These are phyloP conservation scores for Galerucella calmariensis DNA, from an alignment of 2,888 invertebrate genomes.

Conservation along the genomic window DNA sequence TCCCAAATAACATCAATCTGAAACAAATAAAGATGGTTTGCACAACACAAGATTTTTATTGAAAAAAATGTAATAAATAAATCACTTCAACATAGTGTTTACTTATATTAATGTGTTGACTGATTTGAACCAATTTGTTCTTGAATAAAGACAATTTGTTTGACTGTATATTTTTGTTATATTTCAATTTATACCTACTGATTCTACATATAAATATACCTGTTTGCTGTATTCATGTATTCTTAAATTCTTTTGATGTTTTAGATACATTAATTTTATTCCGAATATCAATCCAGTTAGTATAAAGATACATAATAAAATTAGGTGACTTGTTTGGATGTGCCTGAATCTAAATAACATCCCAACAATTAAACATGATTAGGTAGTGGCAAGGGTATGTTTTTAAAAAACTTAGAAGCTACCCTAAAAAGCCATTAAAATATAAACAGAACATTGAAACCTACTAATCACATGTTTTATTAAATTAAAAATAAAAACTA, in stretches of 20 bases:
- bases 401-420: neutral
- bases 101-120: neutral
- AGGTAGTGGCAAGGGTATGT: slow-evolving; percentile 7
- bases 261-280: slow-evolving; percentile 53
- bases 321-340: slow-evolving; percentile 52
- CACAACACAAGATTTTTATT: neutral
- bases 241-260: slow-evolving; percentile 52
- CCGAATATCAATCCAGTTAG: slow-evolving; percentile 52
- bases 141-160: too few relatives aligned
- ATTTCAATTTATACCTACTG: too few relatives aligned
- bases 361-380: slow-evolving; percentile 20
- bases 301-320: slow-evolving; percentile 52
- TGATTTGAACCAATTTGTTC: neutral
- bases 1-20: slow-evolving; percentile 25
- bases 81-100: neutral
- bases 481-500: slow-evolving; percentile 8
- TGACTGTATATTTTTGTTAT: too few relatives aligned
- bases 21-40: neutral
- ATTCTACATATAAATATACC: slow-evolving; percentile 39
- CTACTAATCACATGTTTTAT: slow-evolving; percentile 9
- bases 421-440: neutral
- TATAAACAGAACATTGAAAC: neutral
- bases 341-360: slow-evolving; percentile 51
- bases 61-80: too few relatives aligned
- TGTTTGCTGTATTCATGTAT: slow-evolving; percentile 51